Evolutionary conservation across 2,888 invertebrate species (phyloP).

Genomic region (Drosophila fungiperda): DNA sequence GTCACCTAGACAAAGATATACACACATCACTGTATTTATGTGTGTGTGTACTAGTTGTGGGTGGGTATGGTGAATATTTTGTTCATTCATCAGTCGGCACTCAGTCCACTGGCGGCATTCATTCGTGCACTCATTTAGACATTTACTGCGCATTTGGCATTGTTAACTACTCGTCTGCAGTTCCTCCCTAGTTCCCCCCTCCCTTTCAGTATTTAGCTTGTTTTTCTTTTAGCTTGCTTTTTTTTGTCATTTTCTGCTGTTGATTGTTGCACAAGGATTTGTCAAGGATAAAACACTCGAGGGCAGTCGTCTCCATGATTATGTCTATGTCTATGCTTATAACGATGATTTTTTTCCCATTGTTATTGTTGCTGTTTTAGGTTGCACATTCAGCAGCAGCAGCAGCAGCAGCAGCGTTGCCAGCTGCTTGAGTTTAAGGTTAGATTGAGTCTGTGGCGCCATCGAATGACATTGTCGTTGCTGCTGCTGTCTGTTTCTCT

Average conservation of each 20-base stretch:
- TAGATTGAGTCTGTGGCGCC: constrained; percentile 31
- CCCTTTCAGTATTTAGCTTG: background rate
- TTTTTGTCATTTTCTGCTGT: constrained; percentile 43
- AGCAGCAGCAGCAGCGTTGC: constrained; percentile 7
- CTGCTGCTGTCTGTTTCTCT: background rate
- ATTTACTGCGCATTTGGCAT: constrained; percentile 71
- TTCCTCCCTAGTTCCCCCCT: constrained; percentile 11
- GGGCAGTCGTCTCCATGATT: constrained; percentile 67
- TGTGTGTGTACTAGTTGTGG: constrained; percentile 8
- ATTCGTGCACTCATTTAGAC: constrained; percentile 66
- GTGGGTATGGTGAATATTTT: constrained; percentile 7
- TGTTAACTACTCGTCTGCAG: constrained; percentile 52
- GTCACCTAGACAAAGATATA: constrained; percentile 28
- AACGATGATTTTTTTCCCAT: constrained; percentile 36
- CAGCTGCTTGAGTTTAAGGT: constrained; percentile 39
- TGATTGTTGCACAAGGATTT: constrained; percentile 75
- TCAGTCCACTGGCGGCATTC: constrained; percentile 24
- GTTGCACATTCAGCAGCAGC: constrained; percentile 10
- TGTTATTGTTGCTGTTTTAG: constrained; percentile 13
- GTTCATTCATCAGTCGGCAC: constrained; percentile 37
- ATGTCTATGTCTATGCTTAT: constrained; percentile 49
- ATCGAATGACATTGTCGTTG: constrained; percentile 30
- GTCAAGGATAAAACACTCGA: constrained; percentile 76
- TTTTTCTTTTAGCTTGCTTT: constrained; percentile 16
- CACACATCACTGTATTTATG: constrained; percentile 10